Evolutionary conservation across 2,888 invertebrate genomes (phyloP).

Genomic region (Parnassius mnemosyne): DNA sequence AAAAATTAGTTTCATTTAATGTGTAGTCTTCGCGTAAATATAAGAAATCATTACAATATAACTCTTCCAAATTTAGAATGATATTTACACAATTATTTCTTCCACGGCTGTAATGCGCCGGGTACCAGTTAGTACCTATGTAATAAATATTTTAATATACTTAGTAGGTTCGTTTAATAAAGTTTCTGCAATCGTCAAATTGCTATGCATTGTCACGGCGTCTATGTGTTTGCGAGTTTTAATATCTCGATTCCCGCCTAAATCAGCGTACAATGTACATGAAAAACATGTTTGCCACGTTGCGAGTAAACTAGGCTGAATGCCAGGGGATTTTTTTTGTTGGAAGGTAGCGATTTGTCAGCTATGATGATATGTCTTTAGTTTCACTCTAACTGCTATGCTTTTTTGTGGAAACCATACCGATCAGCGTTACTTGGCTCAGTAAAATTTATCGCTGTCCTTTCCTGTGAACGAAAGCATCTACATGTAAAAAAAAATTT

Average conservation of each 20-base stretch:
- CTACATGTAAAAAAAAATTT: background rate
- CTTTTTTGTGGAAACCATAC: slow-evolving; percentile 30
- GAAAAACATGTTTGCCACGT: slow-evolving; percentile 36
- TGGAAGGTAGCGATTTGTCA: slow-evolving; percentile 13
- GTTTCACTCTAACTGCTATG: slow-evolving; percentile 25
- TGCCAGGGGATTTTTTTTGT: slow-evolving; percentile 37
- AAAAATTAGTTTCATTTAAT: too few relatives aligned
- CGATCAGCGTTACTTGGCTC: slow-evolving; percentile 15
- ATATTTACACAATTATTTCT: too few relatives aligned
- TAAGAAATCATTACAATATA: too few relatives aligned
- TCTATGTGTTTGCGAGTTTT: background rate
- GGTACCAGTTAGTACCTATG: background rate
- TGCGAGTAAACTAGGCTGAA: slow-evolving; percentile 43
- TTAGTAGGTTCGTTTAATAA: too few relatives aligned
- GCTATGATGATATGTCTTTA: slow-evolving; percentile 12
- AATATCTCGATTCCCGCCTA: background rate
- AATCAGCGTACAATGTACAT: slow-evolving; percentile 8
- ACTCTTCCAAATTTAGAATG: too few relatives aligned
- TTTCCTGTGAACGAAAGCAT: background rate
- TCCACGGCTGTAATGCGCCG: too few relatives aligned
- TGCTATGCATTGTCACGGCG: background rate
- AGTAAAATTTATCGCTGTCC: slow-evolving; percentile 18
- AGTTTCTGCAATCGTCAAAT: too few relatives aligned
- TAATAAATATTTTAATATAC: too few relatives aligned
- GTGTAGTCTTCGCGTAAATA: too few relatives aligned